Conservation (phyloP, 2,113 vertebrate species). For the Hucho hucho region DNA sequence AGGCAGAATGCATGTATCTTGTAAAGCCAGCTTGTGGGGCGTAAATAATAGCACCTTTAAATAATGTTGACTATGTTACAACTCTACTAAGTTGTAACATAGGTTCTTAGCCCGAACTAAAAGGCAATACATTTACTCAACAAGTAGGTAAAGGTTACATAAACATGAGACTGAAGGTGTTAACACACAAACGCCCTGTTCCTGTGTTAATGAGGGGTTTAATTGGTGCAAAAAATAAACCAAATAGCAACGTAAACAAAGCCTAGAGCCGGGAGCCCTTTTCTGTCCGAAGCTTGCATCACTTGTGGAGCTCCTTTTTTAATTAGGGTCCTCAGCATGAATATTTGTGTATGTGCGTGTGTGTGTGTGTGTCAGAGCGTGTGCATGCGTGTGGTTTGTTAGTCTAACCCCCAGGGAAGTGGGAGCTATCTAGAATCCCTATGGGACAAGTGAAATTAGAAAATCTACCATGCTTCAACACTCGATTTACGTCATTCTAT, state of each 20-base stretch:
- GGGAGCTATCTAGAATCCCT: not conserved
- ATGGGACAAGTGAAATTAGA: not conserved
- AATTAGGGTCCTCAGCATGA: not conserved
- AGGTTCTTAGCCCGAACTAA: too few relatives aligned
- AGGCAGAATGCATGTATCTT: too few relatives aligned
- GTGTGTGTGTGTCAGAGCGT: not conserved
- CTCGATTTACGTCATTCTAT: not conserved
- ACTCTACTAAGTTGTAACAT: too few relatives aligned
- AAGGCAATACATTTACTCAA: too few relatives aligned
- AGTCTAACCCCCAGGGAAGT: not conserved
- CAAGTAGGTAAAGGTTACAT: too few relatives aligned
- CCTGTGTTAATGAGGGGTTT: not conserved
- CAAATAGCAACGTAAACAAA: conserved; percentile 6
- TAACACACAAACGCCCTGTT: not conserved
- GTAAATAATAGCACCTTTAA: too few relatives aligned
- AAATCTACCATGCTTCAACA: conserved; percentile 1
- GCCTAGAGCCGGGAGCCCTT: not conserved
- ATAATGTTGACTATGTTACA: too few relatives aligned
- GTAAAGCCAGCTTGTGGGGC: too few relatives aligned
- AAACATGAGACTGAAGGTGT: too few relatives aligned
- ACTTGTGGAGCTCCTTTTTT: conserved; percentile 6
- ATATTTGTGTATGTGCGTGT: not conserved
- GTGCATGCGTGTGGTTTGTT: not conserved
- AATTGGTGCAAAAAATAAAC: conserved; percentile 1
- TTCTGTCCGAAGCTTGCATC: not conserved